Evolutionary conservation across 2,888 invertebrate genomes (phyloP).

Genomic region (Perithous albicinctus): DNA sequence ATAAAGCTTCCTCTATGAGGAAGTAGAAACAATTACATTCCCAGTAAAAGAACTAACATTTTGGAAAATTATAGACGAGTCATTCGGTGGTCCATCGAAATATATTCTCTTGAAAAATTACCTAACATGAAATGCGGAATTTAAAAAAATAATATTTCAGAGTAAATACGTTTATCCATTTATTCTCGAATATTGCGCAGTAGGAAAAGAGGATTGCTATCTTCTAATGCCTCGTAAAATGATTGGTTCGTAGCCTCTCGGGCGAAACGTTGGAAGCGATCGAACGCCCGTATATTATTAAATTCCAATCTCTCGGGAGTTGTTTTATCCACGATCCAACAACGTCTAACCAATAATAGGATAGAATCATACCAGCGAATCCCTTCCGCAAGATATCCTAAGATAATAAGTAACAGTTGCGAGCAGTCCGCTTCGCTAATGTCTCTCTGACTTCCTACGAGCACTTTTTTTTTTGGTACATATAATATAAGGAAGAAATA

Average conservation of each 20-base stretch:
- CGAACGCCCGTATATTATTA: conserved; percentile 44
- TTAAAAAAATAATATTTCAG: too few species aligned
- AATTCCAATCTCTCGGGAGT: conserved; percentile 49
- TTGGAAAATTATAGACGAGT: too few species aligned
- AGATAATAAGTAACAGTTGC: conserved; percentile 50
- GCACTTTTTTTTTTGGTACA: background rate
- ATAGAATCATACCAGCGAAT: conserved; percentile 41
- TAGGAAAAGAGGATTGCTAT: conserved; percentile 2
- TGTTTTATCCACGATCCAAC: conserved; percentile 5
- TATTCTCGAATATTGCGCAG: background rate
- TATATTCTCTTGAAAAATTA: too few species aligned
- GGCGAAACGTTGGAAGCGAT: conserved; percentile 20
- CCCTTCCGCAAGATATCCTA: conserved; percentile 52
- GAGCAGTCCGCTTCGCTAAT: background rate
- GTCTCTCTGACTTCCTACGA: background rate
- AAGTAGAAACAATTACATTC: too few species aligned
- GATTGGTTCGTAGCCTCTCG: conserved; percentile 25
- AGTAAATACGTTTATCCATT: too few species aligned
- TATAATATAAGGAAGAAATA: background rate
- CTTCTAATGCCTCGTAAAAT: conserved; percentile 17
- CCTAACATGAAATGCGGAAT: too few species aligned
- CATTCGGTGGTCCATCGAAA: too few species aligned
- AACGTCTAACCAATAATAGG: conserved; percentile 36
- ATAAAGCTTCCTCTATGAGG: too few species aligned
- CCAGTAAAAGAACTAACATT: too few species aligned